A percentile compares a stretch with the other conserved stretches of the same genome.
Evolutionary conservation across 2,113 vertebrate species (phyloP).

Genomic region (Poeciliopsis prolifica): DNA sequence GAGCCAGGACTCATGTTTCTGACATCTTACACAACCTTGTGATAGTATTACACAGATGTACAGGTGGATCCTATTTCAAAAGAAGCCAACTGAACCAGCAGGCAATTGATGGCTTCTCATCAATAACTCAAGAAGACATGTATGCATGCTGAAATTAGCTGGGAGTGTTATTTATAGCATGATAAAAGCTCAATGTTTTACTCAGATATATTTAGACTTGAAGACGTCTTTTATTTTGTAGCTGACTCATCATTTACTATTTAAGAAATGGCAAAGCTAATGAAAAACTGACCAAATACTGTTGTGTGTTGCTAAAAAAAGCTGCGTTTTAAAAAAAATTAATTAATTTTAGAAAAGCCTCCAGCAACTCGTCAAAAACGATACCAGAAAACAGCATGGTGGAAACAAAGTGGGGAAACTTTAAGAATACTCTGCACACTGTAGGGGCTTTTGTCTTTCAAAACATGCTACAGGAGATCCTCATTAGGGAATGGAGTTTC

Average conservation of each 20-base stretch:
- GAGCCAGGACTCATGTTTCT: slow-evolving; percentile 43
- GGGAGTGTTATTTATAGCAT: slow-evolving; percentile 22
- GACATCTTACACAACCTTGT: slow-evolving; percentile 37
- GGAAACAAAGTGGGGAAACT: slow-evolving; percentile 53
- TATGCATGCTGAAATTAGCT: slow-evolving; percentile 21
- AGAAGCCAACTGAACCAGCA: slow-evolving; percentile 3
- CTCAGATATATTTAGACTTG: background rate
- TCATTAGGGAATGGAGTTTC: slow-evolving; percentile 78
- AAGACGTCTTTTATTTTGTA: slow-evolving; percentile 4
- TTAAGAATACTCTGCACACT: slow-evolving; percentile 45
- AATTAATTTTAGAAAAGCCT: background rate
- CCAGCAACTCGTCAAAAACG: slow-evolving; percentile 49
- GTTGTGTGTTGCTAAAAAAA: slow-evolving; percentile 41
- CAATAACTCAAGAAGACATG: slow-evolving; percentile 17
- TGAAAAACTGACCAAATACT: slow-evolving; percentile 41
- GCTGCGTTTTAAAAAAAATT: background rate
- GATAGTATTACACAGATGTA: slow-evolving; percentile 48
- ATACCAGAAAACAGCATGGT: slow-evolving; percentile 60
- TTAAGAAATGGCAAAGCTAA: slow-evolving; percentile 47
- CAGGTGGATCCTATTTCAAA: slow-evolving; percentile 45
- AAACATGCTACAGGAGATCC: slow-evolving; percentile 72
- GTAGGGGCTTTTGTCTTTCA: slow-evolving; percentile 73
- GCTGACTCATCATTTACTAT: slow-evolving; percentile 33
- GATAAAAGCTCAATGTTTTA: slow-evolving; percentile 8
- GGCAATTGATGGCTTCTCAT: slow-evolving; percentile 18